Conservation (phyloP, 2,113 vertebrate species). For the Tetrax tetrax region DNA sequence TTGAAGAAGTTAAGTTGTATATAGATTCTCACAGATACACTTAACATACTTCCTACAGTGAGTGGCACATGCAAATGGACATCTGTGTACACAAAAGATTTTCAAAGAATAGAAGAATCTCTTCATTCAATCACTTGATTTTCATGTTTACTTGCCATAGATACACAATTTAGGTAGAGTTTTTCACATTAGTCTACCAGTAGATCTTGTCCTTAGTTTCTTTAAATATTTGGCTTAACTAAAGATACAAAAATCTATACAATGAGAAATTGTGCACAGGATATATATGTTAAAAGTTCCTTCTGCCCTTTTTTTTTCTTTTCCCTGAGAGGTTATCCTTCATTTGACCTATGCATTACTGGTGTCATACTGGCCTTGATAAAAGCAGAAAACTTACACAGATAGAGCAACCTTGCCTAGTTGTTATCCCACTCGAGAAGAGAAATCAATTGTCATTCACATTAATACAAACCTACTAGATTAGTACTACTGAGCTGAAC, state of each 20-base stretch:
- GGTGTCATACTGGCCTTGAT: rapidly evolving
- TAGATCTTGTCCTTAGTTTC: not conserved
- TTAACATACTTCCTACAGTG: not conserved
- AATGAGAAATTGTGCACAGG: not conserved
- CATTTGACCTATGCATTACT: not conserved
- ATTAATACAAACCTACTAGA: not conserved
- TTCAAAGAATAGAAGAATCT: not conserved
- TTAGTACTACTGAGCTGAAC: not conserved
- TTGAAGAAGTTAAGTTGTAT: not conserved
- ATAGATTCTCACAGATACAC: not conserved
- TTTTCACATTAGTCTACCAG: not conserved
- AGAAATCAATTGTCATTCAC: not conserved
- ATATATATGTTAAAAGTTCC: not conserved
- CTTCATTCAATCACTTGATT: not conserved
- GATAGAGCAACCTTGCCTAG: not conserved
- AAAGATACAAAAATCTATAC: not conserved
- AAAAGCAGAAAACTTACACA: not conserved
- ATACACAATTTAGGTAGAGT: not conserved
- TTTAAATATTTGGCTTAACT: not conserved
- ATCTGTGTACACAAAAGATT: not conserved
- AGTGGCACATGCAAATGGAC: not conserved
- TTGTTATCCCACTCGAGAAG: not conserved
- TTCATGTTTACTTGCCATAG: not conserved
- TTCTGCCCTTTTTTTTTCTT: not conserved
- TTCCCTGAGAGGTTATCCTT: not conserved